These are phyloP conservation scores for Procavia capensis DNA, from an alignment of 2,113 vertebrate genomes.

Conservation along the genomic window DNA sequence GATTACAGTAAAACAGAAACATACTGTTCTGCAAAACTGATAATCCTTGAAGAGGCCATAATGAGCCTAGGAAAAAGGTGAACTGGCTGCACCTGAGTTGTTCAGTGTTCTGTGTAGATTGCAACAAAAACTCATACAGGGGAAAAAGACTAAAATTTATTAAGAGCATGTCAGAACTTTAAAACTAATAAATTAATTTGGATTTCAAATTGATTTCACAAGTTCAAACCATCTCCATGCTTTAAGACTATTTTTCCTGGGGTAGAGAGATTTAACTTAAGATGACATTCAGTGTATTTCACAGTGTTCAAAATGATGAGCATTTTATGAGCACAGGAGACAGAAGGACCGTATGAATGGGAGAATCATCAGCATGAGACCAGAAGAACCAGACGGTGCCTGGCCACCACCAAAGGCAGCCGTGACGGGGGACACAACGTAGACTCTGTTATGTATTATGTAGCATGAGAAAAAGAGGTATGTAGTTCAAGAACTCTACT, in stretches of 20 bases:
- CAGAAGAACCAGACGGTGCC: no score
- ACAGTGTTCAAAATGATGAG: background rate
- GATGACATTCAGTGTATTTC: background rate
- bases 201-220: slow-evolving; percentile 17
- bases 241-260: slow-evolving; percentile 7
- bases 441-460: no score
- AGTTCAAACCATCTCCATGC: slow-evolving; percentile 11
- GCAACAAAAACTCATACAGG: background rate
- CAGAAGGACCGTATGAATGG: no score
- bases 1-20: slow-evolving; percentile 33
- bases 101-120: background rate
- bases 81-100: background rate
- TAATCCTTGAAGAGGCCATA: background rate
- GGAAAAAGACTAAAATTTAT: background rate
- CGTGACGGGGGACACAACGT: no score
- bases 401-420: no score
- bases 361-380: no score
- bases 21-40: background rate
- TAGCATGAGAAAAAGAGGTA: no score
- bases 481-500: no score
- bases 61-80: background rate
- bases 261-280: slow-evolving; percentile 3
- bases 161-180: background rate
- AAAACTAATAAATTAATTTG: background rate
- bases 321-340: no score